Evolutionary conservation across 2,113 vertebrate species (phyloP), one percentile per base, ranked within the genome.

Genomic region (Chloroceryle aenea): DNA sequence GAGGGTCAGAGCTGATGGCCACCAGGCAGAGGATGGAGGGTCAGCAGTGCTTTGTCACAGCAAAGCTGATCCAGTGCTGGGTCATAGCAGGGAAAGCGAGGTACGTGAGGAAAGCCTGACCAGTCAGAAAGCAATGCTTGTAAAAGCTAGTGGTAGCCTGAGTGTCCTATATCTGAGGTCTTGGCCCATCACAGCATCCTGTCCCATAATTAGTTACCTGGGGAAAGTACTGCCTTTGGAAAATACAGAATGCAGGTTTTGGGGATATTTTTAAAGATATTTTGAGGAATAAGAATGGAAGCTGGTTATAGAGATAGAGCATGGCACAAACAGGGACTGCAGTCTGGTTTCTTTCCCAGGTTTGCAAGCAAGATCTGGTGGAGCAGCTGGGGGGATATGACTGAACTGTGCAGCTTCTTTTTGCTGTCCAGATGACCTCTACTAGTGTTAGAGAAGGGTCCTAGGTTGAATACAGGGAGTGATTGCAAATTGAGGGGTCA

Each of bases 21-120:
- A 7, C 34, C 1, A 2, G 40, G 34, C 53, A 58, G 59, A 73
- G 43, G 4, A 3, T 5, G 11, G 7, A 7, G 17, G 10, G 7
- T 2, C 32, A 48, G 76, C 56, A 40, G 43, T 5, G 2, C 95
- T 78, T 78, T n/a, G 21, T 47, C 38, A n/a, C 0, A 0, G 59
- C 38, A 59, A 47, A 68, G 61, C 53, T 38, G 25, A 42, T 34
- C 18, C 1, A 2, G 47, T 38, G n/a, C 36, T 6, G 21, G 1
- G 9, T 53, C 55, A 40, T 55, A 32, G 59, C 14, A 43, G 55
- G 38, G 75, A 55, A 66, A 58, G 63, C 0, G 0, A 76, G 36
- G 14, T 52, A 5, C 7, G 23, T 15, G 45, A 14, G 45, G 19
- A 80, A 74, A 76, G 34, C 29, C 72, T 77, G 59, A 26, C n/a